Base-by-base conservation (phyloP, 2,113 vertebrate genomes). In the Tenrec ecaudatus region DNA sequence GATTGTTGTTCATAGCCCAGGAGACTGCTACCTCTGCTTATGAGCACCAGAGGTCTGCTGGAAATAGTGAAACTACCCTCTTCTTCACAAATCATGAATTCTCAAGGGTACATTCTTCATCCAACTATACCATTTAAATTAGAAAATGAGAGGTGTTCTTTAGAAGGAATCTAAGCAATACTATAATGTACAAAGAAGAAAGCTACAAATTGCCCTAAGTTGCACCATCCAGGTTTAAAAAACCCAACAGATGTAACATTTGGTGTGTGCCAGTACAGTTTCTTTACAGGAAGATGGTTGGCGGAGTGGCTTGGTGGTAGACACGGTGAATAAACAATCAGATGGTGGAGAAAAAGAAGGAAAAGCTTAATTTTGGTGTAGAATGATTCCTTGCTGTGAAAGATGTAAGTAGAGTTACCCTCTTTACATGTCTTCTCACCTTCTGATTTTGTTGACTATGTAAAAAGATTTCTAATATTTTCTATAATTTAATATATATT, bases 121-220 rank as follows among this genome's bases (percentile, higher is more conserved):
- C 82, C 94, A 82, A 95, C 90, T 66, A 87, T 14, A 93, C 82
- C 92, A 93, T 95, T 36, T 19, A 94, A 96, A 86, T 81, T 79
- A 88, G 92, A 96, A 86, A 83, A 22, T 23, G 27, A 95, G 53
- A 92, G 33, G 33, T 86, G 7, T n/a, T 82, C 23, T 86, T 66
- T 86, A 80, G 58, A 69, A 64, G 27, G 68, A 27, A 47, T 77
- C 33, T 6, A 25, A 80, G 53, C 14, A 76, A 33, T 84, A 94
- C 58, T 38, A 62, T 86, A 79, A 95, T 53, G 31, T 78, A 88
- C 80, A 82, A 83, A 62, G 58, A 79, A 78, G 69, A 90, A 95
- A 62, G 22, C 23, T 86, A 22, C 40, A 77, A 92, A 89, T 89
- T 19, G 80, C 16, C 64, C 82, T 40, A 73, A 57, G 82, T 60